Percentiles rank a stretch among this genome's conserved stretches.
Conservation (phyloP, 2,888 invertebrate genomes). For the Sericinus montela region DNA sequence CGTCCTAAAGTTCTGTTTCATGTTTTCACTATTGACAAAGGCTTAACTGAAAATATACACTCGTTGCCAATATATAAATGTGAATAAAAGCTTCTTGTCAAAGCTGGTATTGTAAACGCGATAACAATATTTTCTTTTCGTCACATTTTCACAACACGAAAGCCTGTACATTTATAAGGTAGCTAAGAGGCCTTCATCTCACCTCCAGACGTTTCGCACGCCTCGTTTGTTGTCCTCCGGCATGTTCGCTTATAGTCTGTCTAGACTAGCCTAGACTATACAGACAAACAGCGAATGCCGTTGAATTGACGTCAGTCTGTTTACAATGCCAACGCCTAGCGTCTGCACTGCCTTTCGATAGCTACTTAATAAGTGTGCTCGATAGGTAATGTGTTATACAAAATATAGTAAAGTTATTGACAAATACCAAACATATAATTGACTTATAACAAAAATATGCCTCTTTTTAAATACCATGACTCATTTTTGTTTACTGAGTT, state of each 20-base stretch:
- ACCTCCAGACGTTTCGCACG: constrained; percentile 62
- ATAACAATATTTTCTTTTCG: constrained; percentile 19
- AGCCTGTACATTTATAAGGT: constrained; percentile 55
- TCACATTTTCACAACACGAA: constrained; percentile 31
- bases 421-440: no score
- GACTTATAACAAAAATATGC: no score
- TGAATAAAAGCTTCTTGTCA: no score
- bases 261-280: constrained; percentile 40
- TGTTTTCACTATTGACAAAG: no score
- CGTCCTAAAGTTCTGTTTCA: no score
- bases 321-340: constrained; percentile 6
- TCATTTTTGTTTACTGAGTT: no score
- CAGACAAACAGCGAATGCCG: constrained; percentile 44
- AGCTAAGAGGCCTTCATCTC: constrained; percentile 54
- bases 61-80: no score
- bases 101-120: no score
- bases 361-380: not conserved
- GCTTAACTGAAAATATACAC: no score
- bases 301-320: constrained; percentile 28
- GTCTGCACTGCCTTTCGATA: not conserved
- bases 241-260: constrained; percentile 42
- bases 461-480: no score
- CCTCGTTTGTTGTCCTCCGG: constrained; percentile 58
- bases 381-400: no score
- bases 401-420: no score